Evolutionary conservation across 2,888 invertebrate species (phyloP).

Genomic region (Hydroisotoma schaefferi): DNA sequence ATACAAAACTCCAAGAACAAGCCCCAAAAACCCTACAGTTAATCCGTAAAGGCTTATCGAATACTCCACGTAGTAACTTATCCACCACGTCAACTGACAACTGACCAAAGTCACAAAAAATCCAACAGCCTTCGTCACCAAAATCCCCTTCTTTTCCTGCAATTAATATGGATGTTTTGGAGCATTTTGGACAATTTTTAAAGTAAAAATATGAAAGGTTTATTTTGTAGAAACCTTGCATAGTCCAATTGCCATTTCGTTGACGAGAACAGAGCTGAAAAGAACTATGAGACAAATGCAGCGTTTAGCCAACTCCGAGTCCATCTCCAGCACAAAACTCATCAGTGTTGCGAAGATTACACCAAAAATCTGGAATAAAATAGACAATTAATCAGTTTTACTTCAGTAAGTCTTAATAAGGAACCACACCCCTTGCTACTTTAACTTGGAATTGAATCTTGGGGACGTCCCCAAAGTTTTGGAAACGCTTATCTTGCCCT

Average conservation of each 20-base stretch:
- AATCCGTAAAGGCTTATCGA: conserved; percentile 12
- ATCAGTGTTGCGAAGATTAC: not conserved
- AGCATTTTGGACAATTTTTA: too few species aligned
- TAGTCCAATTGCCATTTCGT: conserved; percentile 1
- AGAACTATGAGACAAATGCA: conserved; percentile 4
- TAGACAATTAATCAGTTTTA: too few species aligned
- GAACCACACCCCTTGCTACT: too few species aligned
- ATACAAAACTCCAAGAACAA: conserved; percentile 9
- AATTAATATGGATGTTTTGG: not conserved
- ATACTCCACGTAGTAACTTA: conserved; percentile 2
- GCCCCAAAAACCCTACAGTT: conserved; percentile 7
- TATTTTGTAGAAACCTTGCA: too few species aligned
- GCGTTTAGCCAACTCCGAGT: conserved; percentile 7
- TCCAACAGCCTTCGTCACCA: not conserved
- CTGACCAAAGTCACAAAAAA: conserved; percentile 7
- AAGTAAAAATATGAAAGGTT: too few species aligned
- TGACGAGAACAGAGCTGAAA: not conserved
- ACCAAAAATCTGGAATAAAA: conserved; percentile 5
- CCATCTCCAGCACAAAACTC: not conserved
- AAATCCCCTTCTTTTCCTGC: not conserved
- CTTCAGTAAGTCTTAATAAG: too few species aligned
- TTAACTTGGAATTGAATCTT: too few species aligned
- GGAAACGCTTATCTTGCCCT: too few species aligned
- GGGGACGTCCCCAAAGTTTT: too few species aligned
- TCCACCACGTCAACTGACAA: conserved; percentile 12